These are phyloP conservation scores for Hydrotaea diabolus DNA, from an alignment of 2,888 invertebrate species.

Conservation along the genomic window DNA sequence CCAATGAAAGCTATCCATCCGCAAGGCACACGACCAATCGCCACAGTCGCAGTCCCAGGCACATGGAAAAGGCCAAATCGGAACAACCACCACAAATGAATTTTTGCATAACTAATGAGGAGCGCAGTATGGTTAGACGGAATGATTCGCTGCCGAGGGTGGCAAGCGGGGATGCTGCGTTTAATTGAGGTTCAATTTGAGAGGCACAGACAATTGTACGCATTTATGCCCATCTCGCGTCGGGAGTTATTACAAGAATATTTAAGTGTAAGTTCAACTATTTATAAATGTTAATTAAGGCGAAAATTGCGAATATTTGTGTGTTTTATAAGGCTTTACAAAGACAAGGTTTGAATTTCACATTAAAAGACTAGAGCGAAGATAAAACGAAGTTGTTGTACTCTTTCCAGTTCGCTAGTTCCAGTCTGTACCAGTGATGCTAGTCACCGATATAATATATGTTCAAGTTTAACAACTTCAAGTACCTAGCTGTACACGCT, in stretches of 20 bases:
- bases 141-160: no score
- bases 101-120: conserved; percentile 64
- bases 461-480: no score
- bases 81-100: conserved; percentile 44
- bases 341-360: no score
- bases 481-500: no score
- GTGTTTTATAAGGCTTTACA: background rate
- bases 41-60: conserved; percentile 12
- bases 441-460: no score
- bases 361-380: background rate
- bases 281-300: conserved; percentile 54
- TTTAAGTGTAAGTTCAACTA: conserved; percentile 53
- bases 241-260: conserved; percentile 20
- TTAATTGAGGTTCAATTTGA: conserved; percentile 58
- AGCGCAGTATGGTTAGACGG: no score
- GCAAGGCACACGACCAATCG: conserved; percentile 66
- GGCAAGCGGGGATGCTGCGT: background rate
- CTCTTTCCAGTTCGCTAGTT: no score
- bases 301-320: background rate
- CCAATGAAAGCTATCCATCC: conserved; percentile 54
- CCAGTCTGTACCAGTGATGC: no score
- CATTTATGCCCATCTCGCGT: conserved; percentile 26
- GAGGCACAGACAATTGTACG: conserved; percentile 47
- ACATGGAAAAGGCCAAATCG: conserved; percentile 16
- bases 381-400: no score